Evolutionary conservation across 2,797 vertebrate genomes (phyloP).

Genomic region (Dipus sagitta): DNA sequence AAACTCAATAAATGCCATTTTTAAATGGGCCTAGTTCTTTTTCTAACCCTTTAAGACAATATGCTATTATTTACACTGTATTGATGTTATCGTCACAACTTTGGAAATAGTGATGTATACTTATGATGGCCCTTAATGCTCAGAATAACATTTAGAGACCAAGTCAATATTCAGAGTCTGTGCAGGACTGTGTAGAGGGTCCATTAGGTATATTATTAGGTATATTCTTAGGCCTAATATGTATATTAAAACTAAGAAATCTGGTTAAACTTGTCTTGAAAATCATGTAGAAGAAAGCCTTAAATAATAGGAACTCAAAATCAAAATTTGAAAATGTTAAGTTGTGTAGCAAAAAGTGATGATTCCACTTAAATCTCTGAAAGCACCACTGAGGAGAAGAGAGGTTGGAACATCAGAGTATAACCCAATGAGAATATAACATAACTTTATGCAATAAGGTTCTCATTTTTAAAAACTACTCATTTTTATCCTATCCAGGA

Average conservation of each 20-base stretch:
- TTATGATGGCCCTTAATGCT: constrained; percentile 63
- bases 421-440: no score
- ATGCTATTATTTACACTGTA: constrained; percentile 56
- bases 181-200: neutral
- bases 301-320: constrained; percentile 55
- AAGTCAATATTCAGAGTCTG: constrained; percentile 47
- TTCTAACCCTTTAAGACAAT: constrained; percentile 50
- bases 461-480: neutral
- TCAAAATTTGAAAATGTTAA: constrained; percentile 61
- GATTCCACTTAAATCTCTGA: constrained; percentile 58
- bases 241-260: constrained; percentile 16
- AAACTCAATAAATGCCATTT: constrained; percentile 53
- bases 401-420: no score
- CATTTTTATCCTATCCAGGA: constrained; percentile 53
- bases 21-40: neutral
- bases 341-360: neutral
- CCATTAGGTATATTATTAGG: neutral
- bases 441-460: no score
- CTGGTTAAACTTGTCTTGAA: constrained; percentile 45
- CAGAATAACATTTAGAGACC: constrained; percentile 64
- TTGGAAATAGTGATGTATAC: constrained; percentile 63
- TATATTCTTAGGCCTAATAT: no score
- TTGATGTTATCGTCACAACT: constrained; percentile 68
- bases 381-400: no score
- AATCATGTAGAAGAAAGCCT: constrained; percentile 49